Evolutionary conservation across 30 jellyfish, hydroid and myxozoan genomes (phyloP), one percentile per base, ranked within the genome.

Genomic region (Pelagia noctiluca): DNA sequence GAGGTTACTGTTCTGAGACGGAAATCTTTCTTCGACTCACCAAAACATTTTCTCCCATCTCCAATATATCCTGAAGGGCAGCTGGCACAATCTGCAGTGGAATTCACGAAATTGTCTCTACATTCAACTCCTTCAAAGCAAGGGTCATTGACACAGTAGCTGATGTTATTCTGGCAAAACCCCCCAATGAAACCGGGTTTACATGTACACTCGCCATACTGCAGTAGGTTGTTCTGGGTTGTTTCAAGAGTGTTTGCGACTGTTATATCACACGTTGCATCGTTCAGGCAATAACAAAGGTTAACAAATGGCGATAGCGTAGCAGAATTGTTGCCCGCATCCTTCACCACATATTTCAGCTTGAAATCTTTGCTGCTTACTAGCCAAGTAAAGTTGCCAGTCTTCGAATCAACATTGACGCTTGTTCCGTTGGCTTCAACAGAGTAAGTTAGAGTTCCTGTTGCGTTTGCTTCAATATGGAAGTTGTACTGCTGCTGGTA

Each of bases 61-160:
- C 96, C 96, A 37, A 64, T 25, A 42, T 32, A 85, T 35, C 89
- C 84, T 3, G 23, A 7, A 30, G 96, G 96, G 61, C 96, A 85
- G 8, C 68, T 28, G 11, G 78, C 96, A 36, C 96, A 85, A 18
- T 25, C 77, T 10, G 89, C 85, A 26, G 35, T n/a, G 30, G 50
- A 23, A 18, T 36, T 65, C n/a, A 11, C 26, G 46, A 12, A 33
- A 22, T 52, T 61, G 71, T 49, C 23, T 19, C 84, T 62, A 74
- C 96, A 85, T 22, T 47, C 46, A 47, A 75, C 96, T 2, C 76
- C 80, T 16, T 16, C 37, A 54, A 63, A 85, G 35, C 96, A 85
- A 31, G 96, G 96, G 25, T 48, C 53, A 18, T 13, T 54, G 38
- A 1, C 69, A 70, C 96, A 85, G 23, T 49, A 66, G 48, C 65